Conservation (phyloP, 1,140 invertebrate genomes). For the Sipha flava region DNA sequence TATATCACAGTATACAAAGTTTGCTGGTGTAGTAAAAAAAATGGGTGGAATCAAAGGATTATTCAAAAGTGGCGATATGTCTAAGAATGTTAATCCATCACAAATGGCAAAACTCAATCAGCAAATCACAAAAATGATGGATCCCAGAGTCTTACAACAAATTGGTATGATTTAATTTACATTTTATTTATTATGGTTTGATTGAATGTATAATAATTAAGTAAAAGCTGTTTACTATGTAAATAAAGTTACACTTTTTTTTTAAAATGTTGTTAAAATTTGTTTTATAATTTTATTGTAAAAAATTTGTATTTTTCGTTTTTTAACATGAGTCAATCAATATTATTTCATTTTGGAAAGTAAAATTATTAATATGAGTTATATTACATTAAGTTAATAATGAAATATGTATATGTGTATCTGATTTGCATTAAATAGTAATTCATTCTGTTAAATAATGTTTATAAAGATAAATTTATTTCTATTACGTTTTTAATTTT, state of each 20-base stretch:
- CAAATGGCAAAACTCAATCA: conserved; percentile 99
- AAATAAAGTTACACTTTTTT: too few species aligned
- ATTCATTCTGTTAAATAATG: too few species aligned
- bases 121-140: conserved; percentile 99
- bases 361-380: too few species aligned
- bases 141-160: conserved; percentile 91
- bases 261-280: too few species aligned
- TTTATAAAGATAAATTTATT: too few species aligned
- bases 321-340: background rate
- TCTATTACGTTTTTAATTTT: conserved; percentile 9
- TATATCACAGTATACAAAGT: conserved; percentile 97
- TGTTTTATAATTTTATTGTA: too few species aligned
- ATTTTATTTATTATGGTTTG: too few species aligned
- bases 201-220: too few species aligned
- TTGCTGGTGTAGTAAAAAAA: conserved; percentile 98
- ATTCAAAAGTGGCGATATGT: conserved; percentile 97
- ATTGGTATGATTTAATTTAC: conserved; percentile 55
- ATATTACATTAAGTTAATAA: too few species aligned
- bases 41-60: conserved; percentile 99
- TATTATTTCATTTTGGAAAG: conserved; percentile 21
- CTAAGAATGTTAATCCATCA: conserved; percentile 94
- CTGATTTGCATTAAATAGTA: background rate
- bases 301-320: too few species aligned
- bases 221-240: too few species aligned
- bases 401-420: background rate